phyloP scores from a whole-genome alignment of 2,797 vertebrate genomes.

The Acanthiza pusilla region DNA sequence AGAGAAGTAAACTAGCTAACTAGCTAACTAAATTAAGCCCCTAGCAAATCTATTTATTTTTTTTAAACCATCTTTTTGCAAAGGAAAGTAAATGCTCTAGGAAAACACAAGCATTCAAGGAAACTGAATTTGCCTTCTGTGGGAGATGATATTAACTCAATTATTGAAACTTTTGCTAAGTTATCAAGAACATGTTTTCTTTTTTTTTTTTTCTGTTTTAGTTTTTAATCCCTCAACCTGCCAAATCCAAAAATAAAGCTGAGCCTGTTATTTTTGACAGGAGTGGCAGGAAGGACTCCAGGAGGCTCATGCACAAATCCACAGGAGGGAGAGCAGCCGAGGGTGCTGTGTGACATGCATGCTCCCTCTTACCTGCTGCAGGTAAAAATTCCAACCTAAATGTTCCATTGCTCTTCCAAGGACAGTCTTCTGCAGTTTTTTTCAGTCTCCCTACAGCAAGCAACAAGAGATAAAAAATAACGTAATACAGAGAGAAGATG shows the following conservation, averaged over 20 bases:
- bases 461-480: neutral
- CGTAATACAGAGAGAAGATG: neutral
- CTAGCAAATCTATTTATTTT: constrained; percentile 10
- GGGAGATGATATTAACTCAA: neutral
- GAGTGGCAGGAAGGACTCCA: neutral
- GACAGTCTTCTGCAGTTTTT: neutral
- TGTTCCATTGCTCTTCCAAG: neutral
- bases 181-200: accelerated
- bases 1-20: constrained; percentile 31
- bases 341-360: neutral
- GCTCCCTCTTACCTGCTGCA: neutral
- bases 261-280: neutral
- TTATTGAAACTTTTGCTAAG: neutral
- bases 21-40: constrained; percentile 10
- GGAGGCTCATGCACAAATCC: neutral
- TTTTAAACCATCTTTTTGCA: neutral
- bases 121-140: neutral
- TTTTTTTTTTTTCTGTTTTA: neutral
- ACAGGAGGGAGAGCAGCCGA: neutral
- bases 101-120: neutral
- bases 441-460: neutral
- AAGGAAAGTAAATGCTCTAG: neutral
- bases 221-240: neutral
- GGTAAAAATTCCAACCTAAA: neutral
- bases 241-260: neutral